A percentile compares a stretch with the other conserved stretches of the same genome.
phyloP scores from a whole-genome alignment of 2,113 vertebrate genomes.

The Myanophis thanlyinensis region DNA sequence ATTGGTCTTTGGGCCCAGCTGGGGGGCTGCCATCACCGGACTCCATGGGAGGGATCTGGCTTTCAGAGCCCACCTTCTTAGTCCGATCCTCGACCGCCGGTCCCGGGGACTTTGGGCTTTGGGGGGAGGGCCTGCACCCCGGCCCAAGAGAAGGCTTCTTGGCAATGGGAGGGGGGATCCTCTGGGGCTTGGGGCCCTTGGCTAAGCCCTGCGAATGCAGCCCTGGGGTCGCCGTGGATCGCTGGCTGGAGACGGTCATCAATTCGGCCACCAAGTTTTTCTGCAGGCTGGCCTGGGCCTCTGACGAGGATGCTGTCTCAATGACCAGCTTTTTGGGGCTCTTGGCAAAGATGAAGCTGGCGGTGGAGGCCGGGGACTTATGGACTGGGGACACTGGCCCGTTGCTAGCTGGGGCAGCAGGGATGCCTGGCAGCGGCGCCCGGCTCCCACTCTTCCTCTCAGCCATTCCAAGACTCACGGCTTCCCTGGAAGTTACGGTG shows the following conservation, averaged over 20 bases:
- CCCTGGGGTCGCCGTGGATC: constrained; percentile 38
- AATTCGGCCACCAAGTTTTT: constrained; percentile 79
- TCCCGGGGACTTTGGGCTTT: constrained; percentile 17
- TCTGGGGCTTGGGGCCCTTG: constrained; percentile 69
- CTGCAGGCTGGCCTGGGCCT: constrained; percentile 72
- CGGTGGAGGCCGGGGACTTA: constrained; percentile 82
- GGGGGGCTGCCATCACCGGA: constrained; percentile 38
- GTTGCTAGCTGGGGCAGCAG: constrained; percentile 15
- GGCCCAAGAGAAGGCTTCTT: constrained; percentile 79
- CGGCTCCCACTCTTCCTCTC: constrained; percentile 8
- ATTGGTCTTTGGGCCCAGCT: constrained; percentile 60
- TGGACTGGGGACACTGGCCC: constrained; percentile 59
- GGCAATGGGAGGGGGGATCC: constrained; percentile 88
- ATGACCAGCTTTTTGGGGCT: constrained; percentile 80
- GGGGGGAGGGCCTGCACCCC: constrained; percentile 14
- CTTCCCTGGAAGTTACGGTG: constrained; percentile 65
- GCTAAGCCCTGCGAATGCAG: rapidly evolving
- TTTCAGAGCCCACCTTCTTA: constrained; percentile 45
- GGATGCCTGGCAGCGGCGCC: not conserved
- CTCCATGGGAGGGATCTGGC: not conserved
- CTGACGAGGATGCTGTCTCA: constrained; percentile 69
- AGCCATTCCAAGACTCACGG: constrained; percentile 13
- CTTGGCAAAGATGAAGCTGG: constrained; percentile 95
- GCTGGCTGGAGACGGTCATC: constrained; percentile 73
- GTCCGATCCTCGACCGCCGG: constrained; percentile 52